Evolutionary conservation across 2,113 vertebrate genomes (phyloP).

Genomic region (Aspiorhynchus laticeps): DNA sequence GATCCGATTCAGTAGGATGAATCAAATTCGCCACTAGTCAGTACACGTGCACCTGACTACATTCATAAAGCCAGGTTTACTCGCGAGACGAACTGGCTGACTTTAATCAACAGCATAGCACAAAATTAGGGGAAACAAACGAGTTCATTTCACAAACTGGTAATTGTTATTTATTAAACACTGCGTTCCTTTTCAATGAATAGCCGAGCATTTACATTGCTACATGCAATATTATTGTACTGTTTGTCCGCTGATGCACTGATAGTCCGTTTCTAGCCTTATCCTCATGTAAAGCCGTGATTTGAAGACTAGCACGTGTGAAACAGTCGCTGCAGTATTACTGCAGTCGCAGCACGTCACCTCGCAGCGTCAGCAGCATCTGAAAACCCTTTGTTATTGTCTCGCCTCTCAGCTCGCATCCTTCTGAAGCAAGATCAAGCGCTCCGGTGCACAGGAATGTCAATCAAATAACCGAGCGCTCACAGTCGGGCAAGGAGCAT

Average conservation of each 20-base stretch:
- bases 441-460: not conserved
- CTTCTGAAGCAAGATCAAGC: constrained; percentile 32
- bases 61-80: not conserved
- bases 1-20: not conserved
- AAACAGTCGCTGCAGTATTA: constrained; percentile 41
- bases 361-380: constrained; percentile 51
- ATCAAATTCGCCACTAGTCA: not conserved
- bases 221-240: not conserved
- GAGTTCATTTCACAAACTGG: not conserved
- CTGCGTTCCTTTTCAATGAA: not conserved
- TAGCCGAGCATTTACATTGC: not conserved
- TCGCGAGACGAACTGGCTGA: not conserved
- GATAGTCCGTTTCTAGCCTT: not conserved
- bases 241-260: not conserved
- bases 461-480: not conserved
- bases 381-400: constrained; percentile 45
- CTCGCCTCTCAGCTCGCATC: constrained; percentile 45
- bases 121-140: not conserved
- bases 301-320: not conserved
- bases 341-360: constrained; percentile 53
- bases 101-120: not conserved
- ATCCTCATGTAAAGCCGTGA: not conserved
- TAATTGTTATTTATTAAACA: not conserved
- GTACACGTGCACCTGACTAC: not conserved
- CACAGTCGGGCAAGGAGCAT: not conserved